Evolutionary conservation across 2,797 vertebrate genomes (phyloP).

Genomic region (Florisuga fusca): DNA sequence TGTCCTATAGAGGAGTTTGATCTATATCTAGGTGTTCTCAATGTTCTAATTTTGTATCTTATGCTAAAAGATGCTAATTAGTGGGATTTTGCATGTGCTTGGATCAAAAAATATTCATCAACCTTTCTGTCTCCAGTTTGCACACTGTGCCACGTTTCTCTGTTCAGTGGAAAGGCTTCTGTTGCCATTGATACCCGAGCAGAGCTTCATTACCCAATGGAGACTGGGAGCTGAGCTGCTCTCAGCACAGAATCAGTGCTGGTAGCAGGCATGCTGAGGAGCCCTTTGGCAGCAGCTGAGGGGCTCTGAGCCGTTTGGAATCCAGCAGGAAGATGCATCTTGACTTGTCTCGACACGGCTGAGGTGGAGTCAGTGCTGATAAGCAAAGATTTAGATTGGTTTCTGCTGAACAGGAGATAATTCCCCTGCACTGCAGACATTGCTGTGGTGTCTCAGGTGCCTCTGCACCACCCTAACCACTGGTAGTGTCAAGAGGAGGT

Average conservation of each 20-base stretch:
- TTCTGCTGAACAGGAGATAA: neutral
- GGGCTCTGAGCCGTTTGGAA: neutral
- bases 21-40: neutral
- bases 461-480: neutral
- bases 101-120: neutral
- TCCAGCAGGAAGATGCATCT: constrained; percentile 15
- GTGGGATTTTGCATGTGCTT: neutral
- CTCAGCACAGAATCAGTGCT: neutral
- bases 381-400: neutral
- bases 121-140: neutral
- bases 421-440: neutral
- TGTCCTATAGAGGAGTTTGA: neutral
- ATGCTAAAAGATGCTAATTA: neutral
- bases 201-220: neutral
- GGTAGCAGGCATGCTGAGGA: accelerated
- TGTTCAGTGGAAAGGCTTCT: neutral
- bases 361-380: neutral
- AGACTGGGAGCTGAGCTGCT: neutral
- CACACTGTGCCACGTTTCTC: neutral
- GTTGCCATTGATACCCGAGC: neutral
- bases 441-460: neutral
- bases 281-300: neutral
- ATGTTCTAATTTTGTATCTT: neutral
- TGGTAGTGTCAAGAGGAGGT: accelerated
- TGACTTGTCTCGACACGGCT: neutral